Evolutionary conservation across 2,113 vertebrate genomes (phyloP).

Genomic region (Boleophthalmus pectinirostris): DNA sequence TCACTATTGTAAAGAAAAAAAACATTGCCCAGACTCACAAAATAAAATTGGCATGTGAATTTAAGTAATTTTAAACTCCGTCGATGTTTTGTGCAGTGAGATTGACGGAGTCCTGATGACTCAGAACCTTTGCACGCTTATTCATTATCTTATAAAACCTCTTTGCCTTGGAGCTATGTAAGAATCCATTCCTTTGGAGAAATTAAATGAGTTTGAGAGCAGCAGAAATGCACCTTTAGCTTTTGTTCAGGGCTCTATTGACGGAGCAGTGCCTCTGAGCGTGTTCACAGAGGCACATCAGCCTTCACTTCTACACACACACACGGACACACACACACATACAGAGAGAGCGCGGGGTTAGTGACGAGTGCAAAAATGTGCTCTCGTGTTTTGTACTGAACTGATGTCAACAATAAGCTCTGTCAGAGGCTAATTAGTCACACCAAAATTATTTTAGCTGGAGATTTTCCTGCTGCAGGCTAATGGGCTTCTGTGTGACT

Average conservation of each 20-base stretch:
- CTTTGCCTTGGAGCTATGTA: conserved; percentile 2
- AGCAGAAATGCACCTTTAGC: not conserved
- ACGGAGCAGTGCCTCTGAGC: not conserved
- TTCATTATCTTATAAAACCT: conserved; percentile 24
- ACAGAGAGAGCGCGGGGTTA: not conserved
- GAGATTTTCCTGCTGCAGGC: not conserved
- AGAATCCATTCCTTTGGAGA: not conserved
- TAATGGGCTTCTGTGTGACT: not conserved
- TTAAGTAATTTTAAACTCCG: not conserved
- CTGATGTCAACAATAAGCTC: not conserved
- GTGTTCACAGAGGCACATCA: not conserved
- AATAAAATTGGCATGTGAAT: not conserved
- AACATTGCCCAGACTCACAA: not conserved
- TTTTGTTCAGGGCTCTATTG: conserved; percentile 2
- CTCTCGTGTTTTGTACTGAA: not conserved
- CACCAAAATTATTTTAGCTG: not conserved
- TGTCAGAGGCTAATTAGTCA: not conserved
- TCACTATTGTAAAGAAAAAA: not conserved
- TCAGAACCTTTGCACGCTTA: conserved; percentile 28
- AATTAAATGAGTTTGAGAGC: not conserved
- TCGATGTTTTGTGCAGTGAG: conserved; percentile 6
- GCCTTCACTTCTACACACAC: not conserved
- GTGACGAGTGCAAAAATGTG: not conserved
- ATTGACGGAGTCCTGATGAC: conserved; percentile 25
- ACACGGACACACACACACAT: not conserved